These are phyloP conservation scores for Sebastes iracundus DNA, from an alignment of 2,797 vertebrate species.

Conservation along the genomic window DNA sequence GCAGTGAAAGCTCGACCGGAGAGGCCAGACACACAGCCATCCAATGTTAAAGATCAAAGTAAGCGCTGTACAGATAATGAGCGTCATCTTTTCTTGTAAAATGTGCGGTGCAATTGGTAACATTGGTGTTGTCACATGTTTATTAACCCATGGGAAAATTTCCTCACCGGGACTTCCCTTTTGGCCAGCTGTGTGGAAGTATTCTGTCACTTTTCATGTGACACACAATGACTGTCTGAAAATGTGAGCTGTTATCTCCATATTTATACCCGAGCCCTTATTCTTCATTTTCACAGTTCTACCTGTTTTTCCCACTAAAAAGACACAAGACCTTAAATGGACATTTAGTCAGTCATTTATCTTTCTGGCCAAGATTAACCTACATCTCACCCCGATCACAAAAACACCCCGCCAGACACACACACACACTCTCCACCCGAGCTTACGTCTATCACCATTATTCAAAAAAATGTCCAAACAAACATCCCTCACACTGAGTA, in stretches of 20 bases:
- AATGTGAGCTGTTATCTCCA: neutral
- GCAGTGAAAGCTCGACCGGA: too few relatives aligned
- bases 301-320: neutral
- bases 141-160: too few relatives aligned
- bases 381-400: conserved; percentile 37
- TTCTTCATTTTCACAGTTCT: conserved; percentile 17
- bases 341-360: conserved; percentile 43
- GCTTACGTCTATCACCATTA: conserved; percentile 36
- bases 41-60: too few relatives aligned
- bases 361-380: conserved; percentile 42
- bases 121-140: too few relatives aligned
- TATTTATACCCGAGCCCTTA: neutral
- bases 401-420: conserved; percentile 40
- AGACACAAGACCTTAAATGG: conserved; percentile 43
- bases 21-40: too few relatives aligned
- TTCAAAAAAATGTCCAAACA: conserved; percentile 62
- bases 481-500: conserved; percentile 52
- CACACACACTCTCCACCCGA: neutral
- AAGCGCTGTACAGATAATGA: too few relatives aligned
- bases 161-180: too few relatives aligned
- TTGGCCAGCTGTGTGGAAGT: neutral
- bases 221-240: neutral
- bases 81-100: too few relatives aligned
- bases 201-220: neutral
- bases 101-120: too few relatives aligned